Percentiles rank a stretch among this genome's conserved stretches.
Conservation (phyloP, 2,113 vertebrate genomes). For the Channa argus region DNA sequence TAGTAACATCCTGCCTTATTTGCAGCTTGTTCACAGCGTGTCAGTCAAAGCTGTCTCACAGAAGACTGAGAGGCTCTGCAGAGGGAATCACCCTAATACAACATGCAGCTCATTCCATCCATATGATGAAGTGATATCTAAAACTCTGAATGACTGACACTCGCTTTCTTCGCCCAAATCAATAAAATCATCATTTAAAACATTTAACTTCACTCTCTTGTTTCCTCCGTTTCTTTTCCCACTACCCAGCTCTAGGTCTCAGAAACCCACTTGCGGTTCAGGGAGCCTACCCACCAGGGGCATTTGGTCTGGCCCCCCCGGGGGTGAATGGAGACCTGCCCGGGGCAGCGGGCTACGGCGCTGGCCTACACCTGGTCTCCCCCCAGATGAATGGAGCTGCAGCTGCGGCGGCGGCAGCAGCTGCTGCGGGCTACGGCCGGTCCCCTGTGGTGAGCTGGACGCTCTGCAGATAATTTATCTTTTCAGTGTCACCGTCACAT, state of each 20-base stretch:
- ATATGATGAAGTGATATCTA: not conserved
- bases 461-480: conserved; percentile 61
- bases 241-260: conserved; percentile 85
- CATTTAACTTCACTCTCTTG: not conserved
- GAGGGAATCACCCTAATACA: conserved; percentile 28
- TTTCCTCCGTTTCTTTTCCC: not conserved
- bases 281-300: conserved; percentile 87
- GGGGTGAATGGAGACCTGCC: conserved; percentile 89
- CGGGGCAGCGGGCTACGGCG: conserved; percentile 81
- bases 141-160: conserved; percentile 1
- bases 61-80: conserved; percentile 31
- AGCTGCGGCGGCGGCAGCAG: conserved; percentile 67
- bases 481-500: conserved; percentile 57
- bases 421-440: conserved; percentile 85
- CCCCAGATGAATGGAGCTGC: conserved; percentile 88
- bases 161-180: conserved; percentile 6
- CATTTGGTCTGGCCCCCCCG: conserved; percentile 88
- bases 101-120: conserved; percentile 6
- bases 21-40: conserved; percentile 50
- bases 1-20: conserved; percentile 9
- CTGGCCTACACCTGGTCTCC: conserved; percentile 88
- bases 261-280: conserved; percentile 89
- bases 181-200: conserved; percentile 23
- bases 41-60: conserved; percentile 50
- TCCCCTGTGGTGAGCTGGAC: conserved; percentile 85